These are phyloP conservation scores for Euleptes europaea DNA, from an alignment of 2,113 vertebrate species.

Conservation along the genomic window DNA sequence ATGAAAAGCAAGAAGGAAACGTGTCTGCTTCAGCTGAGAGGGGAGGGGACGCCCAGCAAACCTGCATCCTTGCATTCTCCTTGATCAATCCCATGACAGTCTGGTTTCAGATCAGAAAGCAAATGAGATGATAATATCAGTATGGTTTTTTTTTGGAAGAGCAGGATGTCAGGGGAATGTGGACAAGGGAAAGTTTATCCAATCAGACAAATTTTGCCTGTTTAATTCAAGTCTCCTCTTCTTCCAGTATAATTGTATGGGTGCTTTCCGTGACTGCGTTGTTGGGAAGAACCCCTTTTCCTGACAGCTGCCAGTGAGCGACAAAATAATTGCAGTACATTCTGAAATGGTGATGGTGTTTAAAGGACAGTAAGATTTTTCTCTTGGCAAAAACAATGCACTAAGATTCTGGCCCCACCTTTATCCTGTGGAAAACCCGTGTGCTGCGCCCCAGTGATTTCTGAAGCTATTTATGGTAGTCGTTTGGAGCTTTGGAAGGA, in stretches of 20 bases:
- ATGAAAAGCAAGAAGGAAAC: constrained; percentile 36
- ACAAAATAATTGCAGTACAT: not conserved
- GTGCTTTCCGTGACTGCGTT: not conserved
- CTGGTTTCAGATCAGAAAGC: constrained; percentile 70
- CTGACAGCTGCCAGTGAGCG: not conserved
- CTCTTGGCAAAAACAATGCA: not conserved
- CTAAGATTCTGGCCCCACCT: not conserved
- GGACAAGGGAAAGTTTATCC: constrained; percentile 18
- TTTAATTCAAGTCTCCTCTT: not conserved
- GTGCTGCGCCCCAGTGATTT: not conserved
- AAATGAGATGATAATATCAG: constrained; percentile 73
- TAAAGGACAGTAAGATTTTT: not conserved
- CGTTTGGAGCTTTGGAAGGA: not conserved
- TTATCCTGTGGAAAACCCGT: not conserved
- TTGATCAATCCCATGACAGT: constrained; percentile 73
- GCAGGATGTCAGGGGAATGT: constrained; percentile 22
- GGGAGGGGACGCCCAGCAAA: constrained; percentile 22
- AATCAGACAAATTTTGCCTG: not conserved
- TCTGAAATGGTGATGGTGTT: not conserved
- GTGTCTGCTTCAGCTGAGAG: constrained; percentile 53
- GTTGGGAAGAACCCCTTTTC: not conserved
- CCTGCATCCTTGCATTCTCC: constrained; percentile 55
- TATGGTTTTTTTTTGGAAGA: constrained; percentile 13
- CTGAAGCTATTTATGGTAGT: not conserved
- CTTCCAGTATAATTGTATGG: not conserved